These are phyloP conservation scores for Zaprionus gabonicus DNA, from an alignment of 1,140 invertebrate species.

Conservation along the genomic window DNA sequence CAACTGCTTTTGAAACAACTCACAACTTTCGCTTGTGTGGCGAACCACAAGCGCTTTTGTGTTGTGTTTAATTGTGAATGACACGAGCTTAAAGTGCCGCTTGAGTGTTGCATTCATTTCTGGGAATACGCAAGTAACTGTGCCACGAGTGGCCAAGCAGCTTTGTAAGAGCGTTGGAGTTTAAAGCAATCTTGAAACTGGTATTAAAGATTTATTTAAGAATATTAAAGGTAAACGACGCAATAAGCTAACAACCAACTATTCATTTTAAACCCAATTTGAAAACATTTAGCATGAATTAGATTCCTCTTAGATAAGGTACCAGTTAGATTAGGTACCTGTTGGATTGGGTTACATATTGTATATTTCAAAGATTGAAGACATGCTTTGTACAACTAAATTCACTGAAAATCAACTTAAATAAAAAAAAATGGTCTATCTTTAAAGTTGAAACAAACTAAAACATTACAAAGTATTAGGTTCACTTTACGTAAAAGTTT, in stretches of 20 bases:
- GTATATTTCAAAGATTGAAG: too few species aligned
- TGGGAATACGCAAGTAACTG: neutral
- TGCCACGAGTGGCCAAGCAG: neutral
- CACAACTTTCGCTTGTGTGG: constrained; percentile 40
- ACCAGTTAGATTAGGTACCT: too few species aligned
- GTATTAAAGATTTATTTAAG: neutral
- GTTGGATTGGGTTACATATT: too few species aligned
- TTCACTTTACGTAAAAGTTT: neutral
- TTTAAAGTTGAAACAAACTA: neutral
- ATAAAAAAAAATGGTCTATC: too few species aligned
- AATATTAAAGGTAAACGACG: neutral
- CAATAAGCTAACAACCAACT: too few species aligned
- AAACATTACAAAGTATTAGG: neutral
- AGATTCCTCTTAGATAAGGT: too few species aligned
- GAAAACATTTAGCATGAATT: neutral
- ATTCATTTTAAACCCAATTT: too few species aligned
- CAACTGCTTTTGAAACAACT: constrained; percentile 27
- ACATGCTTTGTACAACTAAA: too few species aligned
- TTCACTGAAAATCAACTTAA: too few species aligned
- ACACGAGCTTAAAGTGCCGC: constrained; percentile 16
- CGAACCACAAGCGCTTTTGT: constrained; percentile 22
- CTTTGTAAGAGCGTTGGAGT: neutral
- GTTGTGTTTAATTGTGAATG: neutral
- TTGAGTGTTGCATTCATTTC: neutral
- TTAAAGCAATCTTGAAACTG: neutral